Base-by-base conservation (phyloP, 2,888 invertebrate species). In the Drosophila austrosaltans region DNA sequence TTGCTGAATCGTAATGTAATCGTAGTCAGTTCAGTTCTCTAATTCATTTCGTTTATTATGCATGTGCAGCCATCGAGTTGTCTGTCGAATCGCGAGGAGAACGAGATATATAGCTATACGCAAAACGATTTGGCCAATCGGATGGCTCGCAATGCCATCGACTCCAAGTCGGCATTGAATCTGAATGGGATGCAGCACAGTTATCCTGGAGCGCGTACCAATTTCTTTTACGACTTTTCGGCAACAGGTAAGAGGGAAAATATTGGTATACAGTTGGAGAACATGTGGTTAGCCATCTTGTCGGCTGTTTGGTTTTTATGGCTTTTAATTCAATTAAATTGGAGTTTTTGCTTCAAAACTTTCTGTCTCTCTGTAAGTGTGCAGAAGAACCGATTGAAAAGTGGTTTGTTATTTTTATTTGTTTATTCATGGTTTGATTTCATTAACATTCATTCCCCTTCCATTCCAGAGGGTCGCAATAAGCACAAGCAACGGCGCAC, bases 101-200 rank as follows among this genome's bases (percentile, higher is more conserved):
- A 97, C 90, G 97, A 97, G 93, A 97, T 97, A 91, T 97, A 97
- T 92, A 97, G 97, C 79, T 96, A 97, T 90, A 96, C 96, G 53
- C 96, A 96, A 91, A 96, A 96, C 69, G 96, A 96, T 84, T 96
- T 96, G 92, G 96, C 96, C 69, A 95, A 96, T 87, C 96, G 96
- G 90, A 96, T 96, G 95, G 91, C 94, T 82, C 93, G 94, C 70
- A 91, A 88, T 75, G 91, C 91, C 76, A 92, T 92, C 82, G 92
- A 92, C 86, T 91, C 94, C 91, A 91, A 94, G 95, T 91, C 96
- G 95, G 89, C 96, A 95, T 91, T 91, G 76, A 92, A 92, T 85
- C 79, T 92, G 75, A 92, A 90, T 77, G 92, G 92, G 66, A 92
- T 92, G 91, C 92, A 92, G 79, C 92, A 91, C 76, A 92, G 92